Evolutionary conservation across 2,797 vertebrate species (phyloP).

Genomic region (Presbytis comata): DNA sequence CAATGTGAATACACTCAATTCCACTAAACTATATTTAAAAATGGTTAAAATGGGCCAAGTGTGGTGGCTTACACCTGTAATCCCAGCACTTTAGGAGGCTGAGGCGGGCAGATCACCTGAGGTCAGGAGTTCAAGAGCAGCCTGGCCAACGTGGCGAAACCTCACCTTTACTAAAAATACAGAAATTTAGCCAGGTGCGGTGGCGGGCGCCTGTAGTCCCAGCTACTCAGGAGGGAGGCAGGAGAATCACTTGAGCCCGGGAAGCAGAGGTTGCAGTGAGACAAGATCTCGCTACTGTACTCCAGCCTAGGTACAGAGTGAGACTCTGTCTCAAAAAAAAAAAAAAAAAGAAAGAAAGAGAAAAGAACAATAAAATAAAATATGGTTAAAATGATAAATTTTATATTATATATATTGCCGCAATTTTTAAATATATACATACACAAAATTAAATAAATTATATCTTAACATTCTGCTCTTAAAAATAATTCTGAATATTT

Average conservation of each 20-base stretch:
- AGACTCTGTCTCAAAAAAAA: too few species aligned
- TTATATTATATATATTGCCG: not conserved
- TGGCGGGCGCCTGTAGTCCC: not conserved
- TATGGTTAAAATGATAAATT: not conserved
- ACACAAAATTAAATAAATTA: not conserved
- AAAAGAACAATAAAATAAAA: not conserved
- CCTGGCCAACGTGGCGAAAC: not conserved
- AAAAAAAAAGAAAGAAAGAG: too few species aligned
- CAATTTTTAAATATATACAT: not conserved
- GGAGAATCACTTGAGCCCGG: too few species aligned
- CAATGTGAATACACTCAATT: not conserved
- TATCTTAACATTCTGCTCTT: not conserved
- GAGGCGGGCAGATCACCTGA: not conserved
- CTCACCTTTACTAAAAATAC: not conserved
- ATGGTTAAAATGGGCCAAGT: not conserved
- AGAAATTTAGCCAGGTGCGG: too few species aligned
- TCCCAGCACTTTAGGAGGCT: not conserved
- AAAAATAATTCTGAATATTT: not conserved
- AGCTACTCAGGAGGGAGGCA: not conserved
- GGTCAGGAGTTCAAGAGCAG: not conserved
- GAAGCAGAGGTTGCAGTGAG: too few species aligned
- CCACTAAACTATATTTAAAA: not conserved
- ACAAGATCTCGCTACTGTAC: too few species aligned
- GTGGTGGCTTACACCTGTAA: not conserved
- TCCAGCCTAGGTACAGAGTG: too few species aligned